Conservation (phyloP, 2,888 invertebrate species). For the Drosophila eohydei region DNA sequence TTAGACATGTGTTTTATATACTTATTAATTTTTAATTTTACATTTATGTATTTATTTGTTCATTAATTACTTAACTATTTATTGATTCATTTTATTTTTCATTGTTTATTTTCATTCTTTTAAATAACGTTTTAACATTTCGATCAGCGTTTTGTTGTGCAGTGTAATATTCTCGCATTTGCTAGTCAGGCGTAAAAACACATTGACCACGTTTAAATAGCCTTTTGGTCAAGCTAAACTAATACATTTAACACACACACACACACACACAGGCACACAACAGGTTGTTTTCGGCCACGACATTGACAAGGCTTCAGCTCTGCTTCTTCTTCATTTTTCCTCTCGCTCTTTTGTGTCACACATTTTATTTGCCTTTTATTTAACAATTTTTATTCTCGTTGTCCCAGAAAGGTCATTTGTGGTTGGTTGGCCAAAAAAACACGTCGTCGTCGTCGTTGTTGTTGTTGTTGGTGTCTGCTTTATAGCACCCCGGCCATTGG, state of each 20-base stretch:
- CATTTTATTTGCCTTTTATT: conserved; percentile 78
- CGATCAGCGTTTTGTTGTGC: conserved; percentile 18
- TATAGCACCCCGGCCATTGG: conserved; percentile 62
- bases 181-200: conserved; percentile 66
- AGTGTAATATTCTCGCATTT: conserved; percentile 44
- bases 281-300: conserved; percentile 58
- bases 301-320: conserved; percentile 53
- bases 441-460: conserved; percentile 17
- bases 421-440: conserved; percentile 57
- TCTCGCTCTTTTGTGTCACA: conserved; percentile 54
- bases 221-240: conserved; percentile 62
- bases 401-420: conserved; percentile 74
- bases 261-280: conserved; percentile 45
- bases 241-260: conserved; percentile 63
- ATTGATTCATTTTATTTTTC: background rate
- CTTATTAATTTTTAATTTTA: background rate
- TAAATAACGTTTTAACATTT: background rate
- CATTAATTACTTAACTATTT: background rate
- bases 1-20: background rate
- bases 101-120: background rate
- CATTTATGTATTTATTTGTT: background rate
- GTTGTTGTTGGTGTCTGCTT: conserved; percentile 60
- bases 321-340: conserved; percentile 20
- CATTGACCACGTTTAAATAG: conserved; percentile 75
- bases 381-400: conserved; percentile 75